Evolutionary conservation across 2,113 vertebrate species (phyloP).

Genomic region (Edolisoma coerulescens): DNA sequence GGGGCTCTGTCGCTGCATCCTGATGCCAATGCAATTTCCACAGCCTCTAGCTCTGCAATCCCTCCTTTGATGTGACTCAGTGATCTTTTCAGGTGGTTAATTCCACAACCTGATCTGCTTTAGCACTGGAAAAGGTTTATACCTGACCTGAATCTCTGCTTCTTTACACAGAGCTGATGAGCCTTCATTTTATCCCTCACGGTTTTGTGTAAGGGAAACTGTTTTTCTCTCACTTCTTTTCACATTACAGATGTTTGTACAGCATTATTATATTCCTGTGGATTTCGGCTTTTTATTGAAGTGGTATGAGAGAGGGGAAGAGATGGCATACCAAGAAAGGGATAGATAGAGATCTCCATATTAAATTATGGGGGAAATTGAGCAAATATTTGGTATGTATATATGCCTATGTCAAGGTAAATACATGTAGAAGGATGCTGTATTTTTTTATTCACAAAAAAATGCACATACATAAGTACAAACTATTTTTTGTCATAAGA

Average conservation of each 20-base stretch:
- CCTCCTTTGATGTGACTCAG: constrained; percentile 3
- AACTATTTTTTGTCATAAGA: background rate
- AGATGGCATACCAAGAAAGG: background rate
- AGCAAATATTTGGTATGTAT: background rate
- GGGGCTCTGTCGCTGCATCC: background rate
- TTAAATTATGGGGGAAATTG: background rate
- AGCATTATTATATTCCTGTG: background rate
- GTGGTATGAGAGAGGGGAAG: background rate
- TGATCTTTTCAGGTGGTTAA: constrained; percentile 27
- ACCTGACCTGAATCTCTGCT: constrained; percentile 21
- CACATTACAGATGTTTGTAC: background rate
- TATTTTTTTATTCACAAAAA: background rate
- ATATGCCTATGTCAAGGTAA: background rate
- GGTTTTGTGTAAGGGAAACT: background rate
- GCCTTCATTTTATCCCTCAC: background rate
- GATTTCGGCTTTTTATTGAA: background rate
- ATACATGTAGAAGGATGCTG: background rate
- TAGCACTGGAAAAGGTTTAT: background rate
- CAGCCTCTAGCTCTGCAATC: background rate
- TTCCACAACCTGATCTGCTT: constrained; percentile 7
- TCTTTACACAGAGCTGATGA: background rate
- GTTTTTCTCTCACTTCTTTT: background rate
- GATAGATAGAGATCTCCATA: background rate
- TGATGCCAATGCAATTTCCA: background rate
- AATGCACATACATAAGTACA: background rate